phyloP scores from a whole-genome alignment of 1,140 invertebrate genomes.

The Pachyrhynchus sulphureomaculatus region DNA sequence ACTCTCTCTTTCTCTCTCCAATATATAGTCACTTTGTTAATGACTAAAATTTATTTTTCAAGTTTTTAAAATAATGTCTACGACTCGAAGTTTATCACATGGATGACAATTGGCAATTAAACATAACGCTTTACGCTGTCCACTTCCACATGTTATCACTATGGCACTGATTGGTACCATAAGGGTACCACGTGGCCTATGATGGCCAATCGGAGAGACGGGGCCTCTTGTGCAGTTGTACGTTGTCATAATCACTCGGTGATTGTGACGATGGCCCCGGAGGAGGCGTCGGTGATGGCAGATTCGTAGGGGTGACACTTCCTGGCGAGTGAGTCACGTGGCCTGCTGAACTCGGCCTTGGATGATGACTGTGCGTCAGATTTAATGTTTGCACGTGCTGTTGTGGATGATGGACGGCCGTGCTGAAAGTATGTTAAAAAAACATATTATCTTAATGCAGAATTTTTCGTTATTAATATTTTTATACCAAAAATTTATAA shows the following conservation, averaged over 20 bases:
- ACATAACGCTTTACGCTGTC: conserved; percentile 38
- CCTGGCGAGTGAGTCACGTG: conserved; percentile 64
- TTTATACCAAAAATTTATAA: too few species aligned
- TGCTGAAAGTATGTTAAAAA: conserved; percentile 35
- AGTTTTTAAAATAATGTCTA: conserved; percentile 41
- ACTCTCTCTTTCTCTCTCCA: conserved; percentile 33
- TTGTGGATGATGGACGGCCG: conserved; percentile 50
- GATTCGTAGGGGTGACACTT: conserved; percentile 74
- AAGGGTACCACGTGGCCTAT: conserved; percentile 58
- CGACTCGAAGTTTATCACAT: conserved; percentile 51
- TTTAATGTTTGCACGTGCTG: conserved; percentile 54
- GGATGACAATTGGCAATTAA: conserved; percentile 42
- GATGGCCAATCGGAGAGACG: conserved; percentile 84
- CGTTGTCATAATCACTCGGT: conserved; percentile 76
- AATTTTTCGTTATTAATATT: too few species aligned
- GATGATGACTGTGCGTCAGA: conserved; percentile 50
- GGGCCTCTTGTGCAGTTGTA: conserved; percentile 77
- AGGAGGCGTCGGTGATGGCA: conserved; percentile 65
- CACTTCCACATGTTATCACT: conserved; percentile 47
- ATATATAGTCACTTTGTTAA: conserved; percentile 37
- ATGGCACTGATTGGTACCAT: conserved; percentile 47
- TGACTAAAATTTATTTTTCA: conserved; percentile 41
- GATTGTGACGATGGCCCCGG: conserved; percentile 54
- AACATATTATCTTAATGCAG: background rate
- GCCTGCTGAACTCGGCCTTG: conserved; percentile 57